A percentile compares a stretch with the other conserved stretches of the same genome.
Conservation (phyloP, 2,113 vertebrate genomes). For the Capricornis sumatraensis region DNA sequence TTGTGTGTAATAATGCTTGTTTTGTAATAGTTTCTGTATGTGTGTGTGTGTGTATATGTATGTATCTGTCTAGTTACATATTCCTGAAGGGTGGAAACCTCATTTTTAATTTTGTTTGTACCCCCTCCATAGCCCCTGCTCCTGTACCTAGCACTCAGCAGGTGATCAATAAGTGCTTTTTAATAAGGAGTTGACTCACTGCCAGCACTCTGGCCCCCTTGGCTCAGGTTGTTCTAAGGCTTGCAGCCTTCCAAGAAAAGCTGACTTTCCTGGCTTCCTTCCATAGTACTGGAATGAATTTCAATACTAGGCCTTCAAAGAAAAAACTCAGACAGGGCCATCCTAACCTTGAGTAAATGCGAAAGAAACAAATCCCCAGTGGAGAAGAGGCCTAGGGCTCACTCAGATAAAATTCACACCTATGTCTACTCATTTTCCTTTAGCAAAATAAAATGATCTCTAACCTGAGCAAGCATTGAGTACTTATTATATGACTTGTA, state of each 20-base stretch:
- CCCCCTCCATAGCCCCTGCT: background rate
- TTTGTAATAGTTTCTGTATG: background rate
- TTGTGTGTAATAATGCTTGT: background rate
- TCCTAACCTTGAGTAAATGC: background rate
- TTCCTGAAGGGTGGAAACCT: background rate
- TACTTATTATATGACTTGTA: background rate
- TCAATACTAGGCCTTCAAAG: constrained; percentile 29
- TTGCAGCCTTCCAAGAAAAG: constrained; percentile 31
- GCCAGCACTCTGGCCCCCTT: constrained; percentile 6
- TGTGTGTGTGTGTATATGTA: background rate
- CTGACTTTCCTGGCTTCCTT: constrained; percentile 44
- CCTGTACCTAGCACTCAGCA: background rate
- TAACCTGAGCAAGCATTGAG: background rate
- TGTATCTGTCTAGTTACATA: background rate
- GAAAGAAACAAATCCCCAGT: background rate
- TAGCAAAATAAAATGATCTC: constrained; percentile 18
- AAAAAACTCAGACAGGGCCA: background rate
- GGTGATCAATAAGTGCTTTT: constrained; percentile 49
- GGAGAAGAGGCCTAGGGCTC: background rate
- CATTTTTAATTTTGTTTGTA: constrained; percentile 16
- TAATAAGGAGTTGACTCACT: constrained; percentile 42
- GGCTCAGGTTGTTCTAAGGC: constrained; percentile 2
- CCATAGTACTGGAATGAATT: constrained; percentile 35
- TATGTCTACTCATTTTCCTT: background rate
- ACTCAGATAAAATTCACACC: background rate